A percentile compares a stretch with the other conserved stretches of the same genome.
Conservation (phyloP, 92 coral and sea anemone genomes). For the Galaxea fascicularis region DNA sequence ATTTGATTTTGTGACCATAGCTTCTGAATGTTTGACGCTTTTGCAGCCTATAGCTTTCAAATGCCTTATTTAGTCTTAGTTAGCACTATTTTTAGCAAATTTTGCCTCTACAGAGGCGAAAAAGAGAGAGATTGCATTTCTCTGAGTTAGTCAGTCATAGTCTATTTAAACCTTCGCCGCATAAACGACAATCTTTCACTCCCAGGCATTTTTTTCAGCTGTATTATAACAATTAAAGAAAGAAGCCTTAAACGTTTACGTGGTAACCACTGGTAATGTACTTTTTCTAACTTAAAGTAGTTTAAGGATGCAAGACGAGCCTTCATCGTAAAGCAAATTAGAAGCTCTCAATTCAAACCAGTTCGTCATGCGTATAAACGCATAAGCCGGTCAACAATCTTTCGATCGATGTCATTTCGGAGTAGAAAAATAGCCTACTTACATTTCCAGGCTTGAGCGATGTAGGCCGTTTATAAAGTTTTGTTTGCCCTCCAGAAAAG, state of each 20-base stretch:
- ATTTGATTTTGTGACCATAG: background rate
- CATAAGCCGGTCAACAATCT: conserved; percentile 2
- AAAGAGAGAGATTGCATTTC: background rate
- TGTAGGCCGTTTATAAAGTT: background rate
- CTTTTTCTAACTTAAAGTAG: background rate
- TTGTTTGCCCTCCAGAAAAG: background rate
- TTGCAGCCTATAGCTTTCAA: background rate
- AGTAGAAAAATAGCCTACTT: background rate
- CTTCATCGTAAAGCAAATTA: conserved; percentile 3
- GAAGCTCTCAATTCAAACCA: background rate
- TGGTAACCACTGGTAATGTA: background rate
- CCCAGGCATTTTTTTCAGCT: background rate
- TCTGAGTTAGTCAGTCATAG: background rate
- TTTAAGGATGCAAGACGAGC: background rate
- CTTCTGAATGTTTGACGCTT: background rate
- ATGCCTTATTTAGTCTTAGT: background rate
- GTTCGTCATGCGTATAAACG: conserved; percentile 7
- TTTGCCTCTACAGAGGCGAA: background rate
- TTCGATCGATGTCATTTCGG: conserved; percentile 21
- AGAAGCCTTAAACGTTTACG: background rate
- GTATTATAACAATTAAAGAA: background rate
- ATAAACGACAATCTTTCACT: background rate
- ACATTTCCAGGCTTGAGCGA: background rate
- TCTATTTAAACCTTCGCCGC: background rate
- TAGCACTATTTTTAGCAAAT: background rate